Base-by-base conservation (phyloP, 2,797 vertebrate species). In the Neostethus bicornis region DNA sequence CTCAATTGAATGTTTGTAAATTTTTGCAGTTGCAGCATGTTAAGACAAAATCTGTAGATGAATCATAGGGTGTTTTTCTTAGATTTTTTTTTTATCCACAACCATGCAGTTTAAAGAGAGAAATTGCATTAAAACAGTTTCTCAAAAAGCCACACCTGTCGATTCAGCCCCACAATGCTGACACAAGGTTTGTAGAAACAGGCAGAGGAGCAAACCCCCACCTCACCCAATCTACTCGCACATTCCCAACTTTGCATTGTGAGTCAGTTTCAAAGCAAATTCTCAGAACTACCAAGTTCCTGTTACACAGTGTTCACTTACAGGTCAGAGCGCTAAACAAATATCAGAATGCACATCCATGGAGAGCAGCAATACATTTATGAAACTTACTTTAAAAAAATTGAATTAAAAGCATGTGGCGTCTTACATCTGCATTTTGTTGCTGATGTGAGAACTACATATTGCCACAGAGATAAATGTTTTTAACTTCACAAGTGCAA, bases 271-370 rank as follows among this genome's bases (percentile, higher is more conserved):
- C 58, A 74, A 32, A 49, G 6, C 24, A 63, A 63, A 68, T 87
- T 90, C 80, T 87, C 61, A 87, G 85, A 87, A 87, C 58, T 61
- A 53, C 62, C 45, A 56, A 34, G 72, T 88, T 87, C 81, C 77
- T 75, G 69, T 75, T 66, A 80, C 70, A 47, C 23, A 38, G 26
- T 41, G 38, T 53, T 62, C 41, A 48, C 54, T 35, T 60, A 7
- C 61, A 70, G 46, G 56, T 66, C 61, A 70, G 24, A 75, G 59
- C 9, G 5, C 0, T 3, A 45, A 26, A 39, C 21, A 28, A 32
- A 1, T 4, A 50, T 66, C 39, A 38, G 46, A 14, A 14, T 23
- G 39, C 5, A 38, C 37, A 48, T 28, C 16, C 17, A 48, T n/a
- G 7, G 8, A 58, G 2, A 61, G 52, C 32, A 41, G 24, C 4